Conservation (phyloP, 2,888 invertebrate genomes). For the Aproaerema taeniolella region DNA sequence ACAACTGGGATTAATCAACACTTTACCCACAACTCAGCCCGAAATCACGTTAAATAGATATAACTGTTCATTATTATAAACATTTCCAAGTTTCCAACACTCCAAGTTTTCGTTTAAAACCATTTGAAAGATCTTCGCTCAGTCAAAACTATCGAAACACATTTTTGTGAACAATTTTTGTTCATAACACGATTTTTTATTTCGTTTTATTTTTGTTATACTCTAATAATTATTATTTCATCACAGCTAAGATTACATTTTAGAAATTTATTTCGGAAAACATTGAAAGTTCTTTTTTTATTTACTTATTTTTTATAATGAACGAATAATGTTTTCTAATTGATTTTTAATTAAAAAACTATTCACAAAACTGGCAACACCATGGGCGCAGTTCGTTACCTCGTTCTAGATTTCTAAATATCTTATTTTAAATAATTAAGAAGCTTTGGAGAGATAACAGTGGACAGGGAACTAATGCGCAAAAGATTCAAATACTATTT, state of each 20-base stretch:
- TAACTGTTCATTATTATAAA: slow-evolving; percentile 16
- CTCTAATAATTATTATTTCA: slow-evolving; percentile 1
- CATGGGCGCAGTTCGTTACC: slow-evolving; percentile 26
- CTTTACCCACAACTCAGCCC: slow-evolving; percentile 26
- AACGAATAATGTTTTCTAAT: neutral
- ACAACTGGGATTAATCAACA: no score
- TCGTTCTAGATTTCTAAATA: slow-evolving; percentile 36
- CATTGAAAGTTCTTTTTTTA: slow-evolving; percentile 17
- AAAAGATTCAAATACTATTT: slow-evolving; percentile 24
- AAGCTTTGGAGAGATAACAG: slow-evolving; percentile 37
- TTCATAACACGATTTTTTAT: slow-evolving; percentile 6
- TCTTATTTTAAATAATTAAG: slow-evolving; percentile 29
- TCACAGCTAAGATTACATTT: slow-evolving; percentile 10
- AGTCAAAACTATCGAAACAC: slow-evolving; percentile 27
- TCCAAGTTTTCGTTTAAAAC: slow-evolving; percentile 22
- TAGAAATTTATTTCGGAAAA: slow-evolving; percentile 2
- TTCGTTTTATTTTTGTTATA: neutral
- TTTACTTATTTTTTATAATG: slow-evolving; percentile 7
- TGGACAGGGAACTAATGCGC: slow-evolving; percentile 36
- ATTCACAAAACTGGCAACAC: slow-evolving; percentile 34
- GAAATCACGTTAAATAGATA: slow-evolving; percentile 10
- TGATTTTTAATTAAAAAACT: neutral
- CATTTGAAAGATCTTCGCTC: slow-evolving; percentile 23
- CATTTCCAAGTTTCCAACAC: slow-evolving; percentile 23
- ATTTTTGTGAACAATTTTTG: slow-evolving; percentile 30